Conservation (phyloP, 2,113 vertebrate genomes). For the Odontophorus gujanensis region DNA sequence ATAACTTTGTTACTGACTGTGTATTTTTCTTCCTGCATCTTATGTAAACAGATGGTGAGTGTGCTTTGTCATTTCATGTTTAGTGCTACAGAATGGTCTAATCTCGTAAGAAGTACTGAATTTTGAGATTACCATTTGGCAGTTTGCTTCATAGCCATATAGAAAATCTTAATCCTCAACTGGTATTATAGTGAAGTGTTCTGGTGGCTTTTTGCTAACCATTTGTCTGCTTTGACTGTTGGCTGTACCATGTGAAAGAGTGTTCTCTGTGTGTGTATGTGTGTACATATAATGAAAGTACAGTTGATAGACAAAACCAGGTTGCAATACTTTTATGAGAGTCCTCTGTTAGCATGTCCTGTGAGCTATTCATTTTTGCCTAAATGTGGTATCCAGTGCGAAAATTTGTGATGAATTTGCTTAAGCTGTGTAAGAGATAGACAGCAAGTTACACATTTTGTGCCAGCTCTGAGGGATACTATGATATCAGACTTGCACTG, state of each 20-base stretch:
- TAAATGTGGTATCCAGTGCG: conserved; percentile 55
- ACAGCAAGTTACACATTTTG: no score
- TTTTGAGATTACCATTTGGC: conserved; percentile 42
- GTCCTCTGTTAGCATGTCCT: conserved; percentile 79
- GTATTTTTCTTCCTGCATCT: conserved; percentile 80
- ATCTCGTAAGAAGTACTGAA: conserved; percentile 82
- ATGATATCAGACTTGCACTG: background rate
- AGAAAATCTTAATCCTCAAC: conserved; percentile 5
- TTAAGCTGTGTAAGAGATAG: conserved; percentile 45
- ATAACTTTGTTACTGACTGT: conserved; percentile 70
- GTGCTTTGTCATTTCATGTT: conserved; percentile 75
- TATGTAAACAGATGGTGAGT: conserved; percentile 88
- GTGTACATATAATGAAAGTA: background rate
- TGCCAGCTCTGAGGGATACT: no score
- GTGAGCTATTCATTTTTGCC: conserved; percentile 68
- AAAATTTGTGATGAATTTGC: conserved; percentile 14
- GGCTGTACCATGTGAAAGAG: conserved; percentile 61
- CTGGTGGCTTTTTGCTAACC: conserved; percentile 4
- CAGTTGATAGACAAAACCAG: conserved; percentile 65
- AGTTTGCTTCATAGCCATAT: conserved; percentile 24
- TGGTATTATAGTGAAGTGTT: background rate
- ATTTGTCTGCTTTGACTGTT: conserved; percentile 64
- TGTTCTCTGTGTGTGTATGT: background rate
- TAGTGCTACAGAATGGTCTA: conserved; percentile 65
- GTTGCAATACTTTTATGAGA: conserved; percentile 77